phyloP scores from a whole-genome alignment of 2,797 vertebrate genomes.

The Prunella strophiata region DNA sequence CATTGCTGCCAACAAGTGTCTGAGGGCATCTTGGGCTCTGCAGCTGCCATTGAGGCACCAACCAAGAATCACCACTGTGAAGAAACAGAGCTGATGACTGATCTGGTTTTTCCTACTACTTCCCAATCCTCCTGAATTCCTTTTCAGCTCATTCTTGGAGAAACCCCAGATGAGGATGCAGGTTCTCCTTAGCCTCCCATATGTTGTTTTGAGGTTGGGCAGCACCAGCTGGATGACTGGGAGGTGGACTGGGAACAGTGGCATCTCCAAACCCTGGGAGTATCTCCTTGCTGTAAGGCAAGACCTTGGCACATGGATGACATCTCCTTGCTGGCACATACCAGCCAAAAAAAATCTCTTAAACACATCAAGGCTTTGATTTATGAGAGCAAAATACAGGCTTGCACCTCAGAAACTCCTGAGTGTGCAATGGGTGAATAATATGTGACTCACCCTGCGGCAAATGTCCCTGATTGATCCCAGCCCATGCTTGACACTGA shows the following conservation, averaged over 20 bases:
- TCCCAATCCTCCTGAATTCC: neutral
- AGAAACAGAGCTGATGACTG: rapidly evolving
- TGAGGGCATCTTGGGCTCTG: neutral
- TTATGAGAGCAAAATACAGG: neutral
- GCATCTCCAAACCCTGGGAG: neutral
- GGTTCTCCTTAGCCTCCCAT: neutral
- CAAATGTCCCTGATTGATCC: neutral
- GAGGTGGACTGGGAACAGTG: neutral
- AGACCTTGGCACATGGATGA: neutral
- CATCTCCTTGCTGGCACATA: neutral
- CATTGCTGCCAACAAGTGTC: rapidly evolving
- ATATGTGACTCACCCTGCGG: neutral
- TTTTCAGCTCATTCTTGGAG: neutral
- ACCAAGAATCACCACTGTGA: neutral
- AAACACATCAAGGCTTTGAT: neutral
- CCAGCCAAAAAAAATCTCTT: neutral
- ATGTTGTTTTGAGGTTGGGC: neutral
- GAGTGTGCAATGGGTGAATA: neutral
- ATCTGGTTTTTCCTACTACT: neutral
- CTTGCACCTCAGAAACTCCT: neutral
- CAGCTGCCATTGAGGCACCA: neutral
- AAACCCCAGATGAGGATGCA: neutral
- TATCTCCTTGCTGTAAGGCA: neutral
- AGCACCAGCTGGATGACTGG: neutral
- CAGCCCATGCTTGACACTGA: neutral